phyloP scores from a whole-genome alignment of 2,888 invertebrate genomes.

The Colletes collaris region DNA sequence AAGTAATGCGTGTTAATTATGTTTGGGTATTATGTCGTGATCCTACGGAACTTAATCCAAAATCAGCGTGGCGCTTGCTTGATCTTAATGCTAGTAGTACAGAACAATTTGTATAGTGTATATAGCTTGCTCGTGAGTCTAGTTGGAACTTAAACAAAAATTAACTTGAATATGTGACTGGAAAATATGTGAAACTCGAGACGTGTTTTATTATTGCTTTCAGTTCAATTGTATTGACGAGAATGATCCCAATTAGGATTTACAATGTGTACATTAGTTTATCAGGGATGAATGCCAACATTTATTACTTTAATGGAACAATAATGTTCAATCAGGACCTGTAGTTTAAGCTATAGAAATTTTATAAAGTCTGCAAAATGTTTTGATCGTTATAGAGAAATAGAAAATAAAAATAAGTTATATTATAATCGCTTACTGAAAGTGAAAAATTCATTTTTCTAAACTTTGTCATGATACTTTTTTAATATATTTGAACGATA shows the following conservation, averaged over 20 bases:
- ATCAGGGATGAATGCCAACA: constrained; percentile 7
- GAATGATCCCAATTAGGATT: constrained; percentile 8
- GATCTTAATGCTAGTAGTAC: constrained; percentile 94
- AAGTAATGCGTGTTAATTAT: constrained; percentile 96
- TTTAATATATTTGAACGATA: constrained; percentile 9
- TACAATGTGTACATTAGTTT: constrained; percentile 11
- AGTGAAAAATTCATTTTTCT: constrained; percentile 10
- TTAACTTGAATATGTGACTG: constrained; percentile 41
- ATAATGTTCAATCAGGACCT: not conserved
- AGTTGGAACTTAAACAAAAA: constrained; percentile 40
- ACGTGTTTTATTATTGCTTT: constrained; percentile 20
- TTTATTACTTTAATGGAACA: constrained; percentile 14
- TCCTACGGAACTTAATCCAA: constrained; percentile 95
- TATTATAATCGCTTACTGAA: constrained; percentile 9
- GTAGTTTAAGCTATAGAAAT: constrained; percentile 15
- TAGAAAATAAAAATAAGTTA: constrained; percentile 21
- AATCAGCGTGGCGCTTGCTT: constrained; percentile 97
- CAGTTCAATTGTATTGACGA: constrained; percentile 20
- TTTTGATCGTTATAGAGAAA: constrained; percentile 12
- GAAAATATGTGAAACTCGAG: constrained; percentile 18
- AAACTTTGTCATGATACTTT: not conserved
- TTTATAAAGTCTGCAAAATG: constrained; percentile 17
- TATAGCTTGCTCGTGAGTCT: constrained; percentile 17
- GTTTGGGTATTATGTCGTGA: constrained; percentile 99
- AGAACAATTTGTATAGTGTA: constrained; percentile 90